Percentiles rank a stretch among this genome's conserved stretches.
Conservation (phyloP, 2,113 vertebrate species). For the Limanda limanda region DNA sequence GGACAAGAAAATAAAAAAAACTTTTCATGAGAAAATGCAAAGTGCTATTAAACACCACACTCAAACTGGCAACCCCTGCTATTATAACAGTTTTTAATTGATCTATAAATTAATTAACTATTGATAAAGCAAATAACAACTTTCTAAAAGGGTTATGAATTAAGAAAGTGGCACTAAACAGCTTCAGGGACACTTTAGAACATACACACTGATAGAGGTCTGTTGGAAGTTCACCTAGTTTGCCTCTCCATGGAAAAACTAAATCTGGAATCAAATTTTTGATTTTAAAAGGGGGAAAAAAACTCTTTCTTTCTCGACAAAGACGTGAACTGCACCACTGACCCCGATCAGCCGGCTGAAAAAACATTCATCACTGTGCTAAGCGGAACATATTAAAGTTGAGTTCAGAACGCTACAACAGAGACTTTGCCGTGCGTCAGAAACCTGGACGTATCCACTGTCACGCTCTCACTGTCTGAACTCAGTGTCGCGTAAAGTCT, state of each 20-base stretch:
- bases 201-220: too few relatives aligned
- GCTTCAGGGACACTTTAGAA: too few relatives aligned
- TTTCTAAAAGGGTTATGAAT: too few relatives aligned
- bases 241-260: not conserved
- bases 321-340: not conserved
- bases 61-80: too few relatives aligned
- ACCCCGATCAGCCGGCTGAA: slow-evolving; percentile 20
- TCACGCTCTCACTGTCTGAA: slow-evolving; percentile 23
- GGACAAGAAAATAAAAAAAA: too few relatives aligned
- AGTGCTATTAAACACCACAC: too few relatives aligned
- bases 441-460: slow-evolving; percentile 13
- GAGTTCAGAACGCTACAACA: slow-evolving; percentile 4
- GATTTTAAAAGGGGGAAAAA: not conserved
- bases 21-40: too few relatives aligned
- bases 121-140: too few relatives aligned
- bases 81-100: too few relatives aligned
- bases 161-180: too few relatives aligned
- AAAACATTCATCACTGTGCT: slow-evolving; percentile 9
- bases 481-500: slow-evolving; percentile 50
- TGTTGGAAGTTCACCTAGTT: too few relatives aligned
- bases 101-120: too few relatives aligned
- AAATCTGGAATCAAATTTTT: not conserved
- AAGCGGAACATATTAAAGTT: slow-evolving; percentile 20
- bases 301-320: not conserved
- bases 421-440: slow-evolving; percentile 35